These are phyloP conservation scores for Malurus alboscapulatus DNA, from an alignment of 2,113 vertebrate species.

Conservation along the genomic window DNA sequence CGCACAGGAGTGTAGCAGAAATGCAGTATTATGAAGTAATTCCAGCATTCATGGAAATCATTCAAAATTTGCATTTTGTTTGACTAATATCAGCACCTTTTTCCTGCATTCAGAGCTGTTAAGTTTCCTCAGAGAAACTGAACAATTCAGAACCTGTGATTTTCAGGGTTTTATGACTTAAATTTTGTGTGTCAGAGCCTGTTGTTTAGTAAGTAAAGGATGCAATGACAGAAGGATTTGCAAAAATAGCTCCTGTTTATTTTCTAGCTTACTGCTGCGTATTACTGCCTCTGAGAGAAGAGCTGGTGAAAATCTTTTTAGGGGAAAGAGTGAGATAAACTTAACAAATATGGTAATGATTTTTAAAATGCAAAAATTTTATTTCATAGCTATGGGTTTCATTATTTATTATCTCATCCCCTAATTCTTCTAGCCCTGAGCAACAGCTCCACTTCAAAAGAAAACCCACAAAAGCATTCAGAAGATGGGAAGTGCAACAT, in stretches of 20 bases:
- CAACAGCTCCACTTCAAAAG: constrained; percentile 23
- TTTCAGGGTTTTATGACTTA: not conserved
- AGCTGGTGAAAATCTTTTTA: not conserved
- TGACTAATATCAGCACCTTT: not conserved
- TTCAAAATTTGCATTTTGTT: not conserved
- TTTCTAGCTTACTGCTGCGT: not conserved
- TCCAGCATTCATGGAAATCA: not conserved
- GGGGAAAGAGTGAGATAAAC: not conserved
- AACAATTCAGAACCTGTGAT: not conserved
- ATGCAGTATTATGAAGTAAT: not conserved
- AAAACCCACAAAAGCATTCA: constrained; percentile 9
- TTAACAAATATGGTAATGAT: not conserved
- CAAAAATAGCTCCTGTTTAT: not conserved
- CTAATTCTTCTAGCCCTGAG: not conserved
- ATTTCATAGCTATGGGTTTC: not conserved
- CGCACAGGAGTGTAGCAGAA: not conserved
- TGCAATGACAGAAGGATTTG: not conserved
- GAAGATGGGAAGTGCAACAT: not conserved
- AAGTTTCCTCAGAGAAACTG: not conserved
- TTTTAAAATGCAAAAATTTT: not conserved
- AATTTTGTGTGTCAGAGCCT: not conserved
- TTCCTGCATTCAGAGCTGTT: not conserved
- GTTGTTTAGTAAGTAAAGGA: not conserved
- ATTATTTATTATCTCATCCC: constrained; percentile 27
- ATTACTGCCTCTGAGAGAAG: not conserved